Evolutionary conservation across 2,113 vertebrate species (phyloP), one percentile per base, ranked within the genome.

Genomic region (Hymenochirus boettgeri): DNA sequence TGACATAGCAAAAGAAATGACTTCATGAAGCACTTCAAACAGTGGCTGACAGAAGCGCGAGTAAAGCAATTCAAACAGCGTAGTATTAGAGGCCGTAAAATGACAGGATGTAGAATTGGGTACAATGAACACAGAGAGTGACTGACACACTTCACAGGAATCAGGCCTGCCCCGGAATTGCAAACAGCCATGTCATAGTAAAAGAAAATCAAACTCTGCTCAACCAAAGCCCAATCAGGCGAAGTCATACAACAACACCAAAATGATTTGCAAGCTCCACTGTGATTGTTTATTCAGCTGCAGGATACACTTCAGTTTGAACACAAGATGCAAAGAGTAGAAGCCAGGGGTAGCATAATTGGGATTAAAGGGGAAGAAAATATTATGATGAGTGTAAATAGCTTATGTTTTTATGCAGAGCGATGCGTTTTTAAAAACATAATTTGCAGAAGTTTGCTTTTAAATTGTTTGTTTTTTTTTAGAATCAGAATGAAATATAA

Each of bases 141-240:
- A 60, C 46, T 53, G 65, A 60, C 65, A 69, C 65, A 60, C 65
- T 69, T 69, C 57, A 69, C 57, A 53, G 56, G 31, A 67, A 59
- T 25, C 46, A 33, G 46, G 31, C 58, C 52, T n/a, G n/a, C n/a
- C 50, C 54, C 51, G 65, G 35, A 59, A 52, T 69, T 33, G 51
- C 25, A 67, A 17, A 24, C 56, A 27, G 57, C 47, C 26, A 51
- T 52, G 26, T 25, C 18, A 31, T 37, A 7, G 57, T 10, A 29
- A 52, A 51, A 53, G 47, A 15, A n/a, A 69, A 69, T 69, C 17
- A 39, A 53, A 26, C 39, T 60, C 58, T 42, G 65, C 57, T 52
- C 56, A 45, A 39, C 31, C 56, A 45, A 69, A 42, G 56, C 24
- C 65, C 24, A 31, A 58, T 66, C 17, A 27, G 39, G 55, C 63